Evolutionary conservation across 1,140 invertebrate genomes (phyloP), one percentile per base, ranked within the genome.

Genomic region (Microplitis mediator): DNA sequence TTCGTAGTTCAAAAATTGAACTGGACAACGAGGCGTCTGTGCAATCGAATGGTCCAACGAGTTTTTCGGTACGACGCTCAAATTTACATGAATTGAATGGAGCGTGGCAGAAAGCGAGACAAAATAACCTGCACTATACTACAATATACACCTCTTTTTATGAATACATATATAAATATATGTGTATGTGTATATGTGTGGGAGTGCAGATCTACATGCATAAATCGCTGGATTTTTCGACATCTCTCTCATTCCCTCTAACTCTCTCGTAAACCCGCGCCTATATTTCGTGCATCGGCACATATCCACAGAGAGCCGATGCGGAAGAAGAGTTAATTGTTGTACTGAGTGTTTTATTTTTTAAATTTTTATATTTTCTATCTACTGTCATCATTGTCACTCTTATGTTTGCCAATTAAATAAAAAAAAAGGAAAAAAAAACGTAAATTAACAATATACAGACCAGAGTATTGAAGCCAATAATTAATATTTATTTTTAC

Each of bases 251-350:
- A 16, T 52, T 9, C 11, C 11, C 39, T 34, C 58, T 66, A 11
- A 36, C 56, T 60, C 69, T 39, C 67, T 11, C 54, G 23, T 58
- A 35, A 31, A 51, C 39, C 11, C 16, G 51, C 64, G 68, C 5
- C 52, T 68, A 64, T 71, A 71, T 77, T 80, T 77, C 77, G 73
- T 75, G 75, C 73, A 65, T 73, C 63, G 66, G 70, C 73, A 69
- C 76, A 66, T 78, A 75, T 72, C 73, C 77, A 23, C 23, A 65
- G 65, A 60, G 51, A 72, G 69, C 68, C 73, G 70, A 75, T 76
- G 75, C 69, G 75, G 72, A 76, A 76, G 73, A 71, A 67, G 76
- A 66, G 76, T 77, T 79, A 78, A 79, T 78, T 77, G 78, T 77
- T 75, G 39, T 11, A 45, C 11, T 45, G 68, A 77, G 69, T 71